A percentile compares a stretch with the other conserved stretches of the same genome.
Evolutionary conservation across 1,140 invertebrate genomes (phyloP).

Genomic region (Drosophila arizonae): DNA sequence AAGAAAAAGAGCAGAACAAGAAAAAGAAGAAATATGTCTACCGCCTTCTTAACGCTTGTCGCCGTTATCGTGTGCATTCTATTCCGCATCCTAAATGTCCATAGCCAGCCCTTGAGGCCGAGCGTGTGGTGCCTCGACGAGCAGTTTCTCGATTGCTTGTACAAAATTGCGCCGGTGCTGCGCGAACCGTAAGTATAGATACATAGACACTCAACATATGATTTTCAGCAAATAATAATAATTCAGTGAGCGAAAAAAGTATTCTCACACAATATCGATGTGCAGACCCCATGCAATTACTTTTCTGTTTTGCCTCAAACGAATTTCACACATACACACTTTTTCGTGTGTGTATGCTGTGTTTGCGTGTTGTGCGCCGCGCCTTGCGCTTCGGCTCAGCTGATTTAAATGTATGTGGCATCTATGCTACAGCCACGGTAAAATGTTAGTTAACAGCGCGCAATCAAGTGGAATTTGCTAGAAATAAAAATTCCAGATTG

Average conservation of each 20-base stretch:
- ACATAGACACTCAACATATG: constrained; percentile 1
- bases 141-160: constrained; percentile 89
- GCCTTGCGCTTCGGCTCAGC: constrained; percentile 25
- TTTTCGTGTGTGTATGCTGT: constrained; percentile 1
- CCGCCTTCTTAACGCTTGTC: constrained; percentile 88
- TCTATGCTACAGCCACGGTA: constrained; percentile 41
- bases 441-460: constrained; percentile 53
- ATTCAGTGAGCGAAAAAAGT: not conserved
- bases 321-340: not conserved
- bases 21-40: constrained; percentile 85
- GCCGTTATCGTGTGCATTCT: constrained; percentile 91
- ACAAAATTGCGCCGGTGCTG: constrained; percentile 90
- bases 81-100: constrained; percentile 92
- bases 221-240: not conserved
- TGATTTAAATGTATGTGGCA: constrained; percentile 32
- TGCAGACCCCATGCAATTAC: constrained; percentile 15
- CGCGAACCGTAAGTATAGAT: constrained; percentile 90
- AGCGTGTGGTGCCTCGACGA: constrained; percentile 89
- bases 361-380: constrained; percentile 22
- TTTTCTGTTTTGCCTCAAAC: constrained; percentile 21
- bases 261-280: constrained; percentile 21
- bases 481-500: constrained; percentile 8
- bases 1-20: not conserved
- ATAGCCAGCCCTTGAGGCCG: constrained; percentile 89
- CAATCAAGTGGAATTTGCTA: constrained; percentile 15